A percentile compares a stretch with the other conserved stretches of the same genome.
phyloP scores from a whole-genome alignment of 2,113 vertebrate species.

The Psittacula cyanocephala region DNA sequence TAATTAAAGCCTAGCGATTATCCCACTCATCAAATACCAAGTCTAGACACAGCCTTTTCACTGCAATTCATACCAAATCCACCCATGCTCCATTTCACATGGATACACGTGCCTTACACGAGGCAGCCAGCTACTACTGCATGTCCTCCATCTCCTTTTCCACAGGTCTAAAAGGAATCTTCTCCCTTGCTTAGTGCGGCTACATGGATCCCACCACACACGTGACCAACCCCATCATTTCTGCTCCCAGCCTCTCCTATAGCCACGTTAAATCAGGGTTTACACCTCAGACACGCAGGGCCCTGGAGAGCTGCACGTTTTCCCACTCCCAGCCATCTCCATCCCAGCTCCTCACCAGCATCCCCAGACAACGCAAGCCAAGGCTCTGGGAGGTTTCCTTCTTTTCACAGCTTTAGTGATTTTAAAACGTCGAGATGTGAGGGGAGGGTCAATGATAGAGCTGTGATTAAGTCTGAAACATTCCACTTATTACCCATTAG shows the following conservation, averaged over 20 bases:
- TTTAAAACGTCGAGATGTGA: slow-evolving; percentile 7
- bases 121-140: neutral
- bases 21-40: neutral
- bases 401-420: neutral
- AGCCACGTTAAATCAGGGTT: accelerated
- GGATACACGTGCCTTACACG: accelerated
- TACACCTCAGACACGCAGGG: accelerated
- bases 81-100: accelerated
- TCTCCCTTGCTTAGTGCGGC: accelerated
- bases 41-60: neutral
- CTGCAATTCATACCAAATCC: neutral
- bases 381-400: slow-evolving; percentile 1
- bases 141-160: neutral
- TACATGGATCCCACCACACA: accelerated
- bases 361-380: neutral
- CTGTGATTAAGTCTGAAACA: slow-evolving; percentile 20
- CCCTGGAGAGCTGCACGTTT: accelerated
- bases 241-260: neutral
- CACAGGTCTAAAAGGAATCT: neutral
- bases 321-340: neutral
- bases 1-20: slow-evolving; percentile 15
- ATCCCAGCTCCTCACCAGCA: neutral
- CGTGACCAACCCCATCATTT: accelerated
- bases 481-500: neutral
- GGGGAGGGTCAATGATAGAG: slow-evolving; percentile 47